These are phyloP conservation scores for Erebia epiphron DNA, from an alignment of 2,888 invertebrate species.

Conservation along the genomic window DNA sequence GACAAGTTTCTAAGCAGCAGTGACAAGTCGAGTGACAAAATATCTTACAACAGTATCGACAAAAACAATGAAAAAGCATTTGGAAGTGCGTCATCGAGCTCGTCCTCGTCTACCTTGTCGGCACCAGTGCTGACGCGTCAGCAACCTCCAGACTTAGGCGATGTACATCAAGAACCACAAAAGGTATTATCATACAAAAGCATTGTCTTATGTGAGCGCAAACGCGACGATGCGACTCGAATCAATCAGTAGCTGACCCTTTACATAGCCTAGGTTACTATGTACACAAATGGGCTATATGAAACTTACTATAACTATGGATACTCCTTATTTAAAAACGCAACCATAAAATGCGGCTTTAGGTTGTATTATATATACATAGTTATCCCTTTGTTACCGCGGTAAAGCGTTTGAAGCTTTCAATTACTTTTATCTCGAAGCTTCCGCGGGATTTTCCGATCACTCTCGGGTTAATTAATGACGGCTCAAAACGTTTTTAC, in stretches of 20 bases:
- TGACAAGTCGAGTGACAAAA: slow-evolving; percentile 65
- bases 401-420: slow-evolving; percentile 4
- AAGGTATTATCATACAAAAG: slow-evolving; percentile 51
- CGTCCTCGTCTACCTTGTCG: slow-evolving; percentile 71
- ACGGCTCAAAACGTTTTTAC: neutral
- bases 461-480: neutral
- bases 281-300: too few species aligned
- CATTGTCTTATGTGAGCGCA: too few species aligned
- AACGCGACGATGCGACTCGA: too few species aligned
- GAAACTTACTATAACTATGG: too few species aligned
- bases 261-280: too few species aligned
- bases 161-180: slow-evolving; percentile 70
- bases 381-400: neutral
- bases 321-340: too few species aligned
- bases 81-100: slow-evolving; percentile 77
- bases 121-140: slow-evolving; percentile 59
- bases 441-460: slow-evolving; percentile 6
- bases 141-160: slow-evolving; percentile 70
- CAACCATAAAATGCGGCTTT: too few species aligned
- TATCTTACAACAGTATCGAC: slow-evolving; percentile 83
- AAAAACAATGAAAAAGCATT: slow-evolving; percentile 79
- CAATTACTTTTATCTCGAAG: slow-evolving; percentile 2
- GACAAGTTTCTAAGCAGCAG: slow-evolving; percentile 85
- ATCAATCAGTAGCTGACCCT: too few species aligned
- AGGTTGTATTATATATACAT: neutral